A percentile compares a stretch with the other conserved stretches of the same genome.
phyloP scores from a whole-genome alignment of 2,888 invertebrate genomes.

The Euplagia quadripunctaria region DNA sequence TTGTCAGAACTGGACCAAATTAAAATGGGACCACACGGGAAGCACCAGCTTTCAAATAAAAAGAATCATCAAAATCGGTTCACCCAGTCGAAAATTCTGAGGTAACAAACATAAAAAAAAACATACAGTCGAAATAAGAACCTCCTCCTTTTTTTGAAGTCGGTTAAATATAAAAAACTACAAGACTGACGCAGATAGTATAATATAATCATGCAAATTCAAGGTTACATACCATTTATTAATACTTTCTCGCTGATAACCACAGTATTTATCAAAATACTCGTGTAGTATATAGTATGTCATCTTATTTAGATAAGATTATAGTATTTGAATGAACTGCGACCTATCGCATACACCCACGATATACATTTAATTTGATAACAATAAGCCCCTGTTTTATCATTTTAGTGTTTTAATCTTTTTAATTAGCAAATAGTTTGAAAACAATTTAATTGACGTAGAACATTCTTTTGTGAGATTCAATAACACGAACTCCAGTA shows the following conservation, averaged over 20 bases:
- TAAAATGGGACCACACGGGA: too few relatives aligned
- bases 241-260: not conserved
- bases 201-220: not conserved
- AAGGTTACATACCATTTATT: conserved; percentile 3
- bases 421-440: not conserved
- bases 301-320: conserved; percentile 6
- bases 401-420: conserved; percentile 2
- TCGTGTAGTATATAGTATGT: not conserved
- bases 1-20: too few relatives aligned
- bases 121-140: too few relatives aligned
- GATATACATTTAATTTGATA: conserved; percentile 18
- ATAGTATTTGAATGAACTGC: conserved; percentile 20
- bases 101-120: too few relatives aligned
- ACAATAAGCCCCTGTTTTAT: not conserved
- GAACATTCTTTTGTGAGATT: conserved; percentile 2
- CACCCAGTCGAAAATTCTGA: too few relatives aligned
- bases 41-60: too few relatives aligned
- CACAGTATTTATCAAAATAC: not conserved
- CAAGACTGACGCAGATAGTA: too few relatives aligned
- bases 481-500: not conserved
- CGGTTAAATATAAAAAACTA: too few relatives aligned
- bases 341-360: conserved; percentile 33
- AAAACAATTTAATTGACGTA: not conserved
- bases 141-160: too few relatives aligned
- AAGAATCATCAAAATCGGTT: too few relatives aligned